Evolutionary conservation across 2,113 vertebrate genomes (phyloP).

Genomic region (Cottus gobio): DNA sequence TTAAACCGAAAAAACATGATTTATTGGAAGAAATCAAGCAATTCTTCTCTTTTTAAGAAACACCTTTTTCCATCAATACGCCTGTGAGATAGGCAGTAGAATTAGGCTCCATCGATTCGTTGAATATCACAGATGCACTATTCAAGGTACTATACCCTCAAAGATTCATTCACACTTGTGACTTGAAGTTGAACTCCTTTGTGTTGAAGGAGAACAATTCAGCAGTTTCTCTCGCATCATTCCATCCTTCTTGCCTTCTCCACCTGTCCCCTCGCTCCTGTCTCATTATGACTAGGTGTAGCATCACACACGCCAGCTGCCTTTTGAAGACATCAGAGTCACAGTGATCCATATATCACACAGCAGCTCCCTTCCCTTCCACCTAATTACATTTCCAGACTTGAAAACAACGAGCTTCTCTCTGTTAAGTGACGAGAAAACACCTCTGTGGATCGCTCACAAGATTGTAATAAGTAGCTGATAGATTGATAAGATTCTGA

Average conservation of each 20-base stretch:
- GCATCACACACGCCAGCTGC: background rate
- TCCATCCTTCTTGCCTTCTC: background rate
- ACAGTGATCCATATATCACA: background rate
- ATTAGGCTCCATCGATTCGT: background rate
- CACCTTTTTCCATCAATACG: background rate
- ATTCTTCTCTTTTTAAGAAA: too few relatives aligned
- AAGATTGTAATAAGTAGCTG: background rate
- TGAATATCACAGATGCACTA: background rate
- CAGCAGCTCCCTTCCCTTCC: background rate
- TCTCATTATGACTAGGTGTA: background rate
- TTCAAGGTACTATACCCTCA: background rate
- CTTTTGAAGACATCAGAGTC: constrained; percentile 13
- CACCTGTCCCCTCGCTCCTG: background rate
- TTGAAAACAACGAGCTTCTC: background rate
- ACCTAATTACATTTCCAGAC: background rate
- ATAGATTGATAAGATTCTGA: background rate
- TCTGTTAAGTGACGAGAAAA: background rate
- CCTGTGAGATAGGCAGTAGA: background rate
- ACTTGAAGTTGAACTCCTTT: background rate
- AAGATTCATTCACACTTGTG: background rate
- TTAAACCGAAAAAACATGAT: background rate
- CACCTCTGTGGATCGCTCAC: background rate
- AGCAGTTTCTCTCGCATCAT: background rate
- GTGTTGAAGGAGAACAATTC: background rate
- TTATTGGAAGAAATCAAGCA: background rate